Conservation (phyloP, 2,113 vertebrate species). For the Sus scrofa region DNA sequence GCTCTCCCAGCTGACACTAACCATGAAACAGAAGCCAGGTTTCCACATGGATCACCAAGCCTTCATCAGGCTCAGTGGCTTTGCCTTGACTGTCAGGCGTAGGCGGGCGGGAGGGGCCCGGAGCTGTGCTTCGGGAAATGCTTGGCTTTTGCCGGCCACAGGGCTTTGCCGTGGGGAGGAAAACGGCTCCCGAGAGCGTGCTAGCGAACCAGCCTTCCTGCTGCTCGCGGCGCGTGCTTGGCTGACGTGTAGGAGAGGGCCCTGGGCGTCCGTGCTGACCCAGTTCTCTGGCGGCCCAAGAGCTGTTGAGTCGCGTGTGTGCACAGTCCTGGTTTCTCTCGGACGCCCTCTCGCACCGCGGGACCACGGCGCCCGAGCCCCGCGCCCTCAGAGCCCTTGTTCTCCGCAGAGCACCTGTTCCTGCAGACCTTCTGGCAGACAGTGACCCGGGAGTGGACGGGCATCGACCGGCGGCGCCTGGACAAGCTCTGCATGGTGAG, state of each 20-base stretch:
- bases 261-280: background rate
- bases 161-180: background rate
- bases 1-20: background rate
- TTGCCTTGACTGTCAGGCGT: background rate
- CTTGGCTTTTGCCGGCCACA: background rate
- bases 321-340: too few relatives aligned
- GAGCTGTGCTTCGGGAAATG: background rate
- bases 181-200: background rate
- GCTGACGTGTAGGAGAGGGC: too few relatives aligned
- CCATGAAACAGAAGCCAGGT: background rate
- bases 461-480: conserved; percentile 92
- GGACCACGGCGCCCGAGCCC: accelerated
- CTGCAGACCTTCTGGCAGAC: conserved; percentile 94
- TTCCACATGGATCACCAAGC: accelerated
- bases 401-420: conserved; percentile 91
- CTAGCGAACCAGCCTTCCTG: too few relatives aligned
- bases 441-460: conserved; percentile 94
- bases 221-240: too few relatives aligned
- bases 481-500: conserved; percentile 94
- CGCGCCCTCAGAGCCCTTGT: background rate
- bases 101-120: too few relatives aligned
- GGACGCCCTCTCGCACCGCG: background rate
- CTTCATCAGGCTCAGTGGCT: background rate
- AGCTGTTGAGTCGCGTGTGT: background rate
- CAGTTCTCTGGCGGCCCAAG: background rate